phyloP scores from a whole-genome alignment of 2,888 invertebrate species.

The Bhutanitis thaidina region DNA sequence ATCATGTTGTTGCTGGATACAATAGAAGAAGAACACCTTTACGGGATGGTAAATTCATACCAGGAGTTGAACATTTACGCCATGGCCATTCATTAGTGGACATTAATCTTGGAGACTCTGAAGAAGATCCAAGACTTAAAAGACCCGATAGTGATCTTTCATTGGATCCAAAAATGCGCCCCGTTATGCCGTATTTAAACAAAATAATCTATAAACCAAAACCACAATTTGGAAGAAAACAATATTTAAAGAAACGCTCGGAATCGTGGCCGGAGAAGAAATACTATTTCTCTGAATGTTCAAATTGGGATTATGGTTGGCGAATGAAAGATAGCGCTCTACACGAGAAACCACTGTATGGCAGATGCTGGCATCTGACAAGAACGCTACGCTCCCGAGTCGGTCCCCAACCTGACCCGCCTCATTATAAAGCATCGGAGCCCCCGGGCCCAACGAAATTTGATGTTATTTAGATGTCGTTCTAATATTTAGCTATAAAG shows the following conservation, averaged over 20 bases:
- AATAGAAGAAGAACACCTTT: conserved; percentile 37
- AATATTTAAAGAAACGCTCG: conserved; percentile 36
- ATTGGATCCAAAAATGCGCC: conserved; percentile 46
- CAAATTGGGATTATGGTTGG: conserved; percentile 48
- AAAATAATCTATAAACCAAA: conserved; percentile 39
- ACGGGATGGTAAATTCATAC: conserved; percentile 39
- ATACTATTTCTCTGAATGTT: conserved; percentile 45
- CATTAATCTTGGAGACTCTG: conserved; percentile 41
- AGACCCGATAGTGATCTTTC: conserved; percentile 37
- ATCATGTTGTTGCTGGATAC: conserved; percentile 36
- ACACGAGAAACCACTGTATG: conserved; percentile 30
- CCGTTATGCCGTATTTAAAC: conserved; percentile 36
- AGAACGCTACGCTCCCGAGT: conserved; percentile 37
- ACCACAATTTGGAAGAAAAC: conserved; percentile 38
- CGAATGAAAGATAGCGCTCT: conserved; percentile 39
- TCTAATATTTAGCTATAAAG: neutral
- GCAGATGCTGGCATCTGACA: conserved; percentile 42
- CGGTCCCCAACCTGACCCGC: conserved; percentile 46
- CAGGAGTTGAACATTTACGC: conserved; percentile 35
- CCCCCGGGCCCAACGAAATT: conserved; percentile 33
- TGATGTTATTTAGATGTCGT: conserved; percentile 28
- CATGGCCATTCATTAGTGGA: conserved; percentile 42
- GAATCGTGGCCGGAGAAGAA: conserved; percentile 41
- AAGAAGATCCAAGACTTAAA: conserved; percentile 39
- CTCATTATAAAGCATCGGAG: conserved; percentile 39